Evolutionary conservation across 2,888 invertebrate genomes (phyloP), one percentile per base, ranked within the genome.

Genomic region (Tenthredo livida): DNA sequence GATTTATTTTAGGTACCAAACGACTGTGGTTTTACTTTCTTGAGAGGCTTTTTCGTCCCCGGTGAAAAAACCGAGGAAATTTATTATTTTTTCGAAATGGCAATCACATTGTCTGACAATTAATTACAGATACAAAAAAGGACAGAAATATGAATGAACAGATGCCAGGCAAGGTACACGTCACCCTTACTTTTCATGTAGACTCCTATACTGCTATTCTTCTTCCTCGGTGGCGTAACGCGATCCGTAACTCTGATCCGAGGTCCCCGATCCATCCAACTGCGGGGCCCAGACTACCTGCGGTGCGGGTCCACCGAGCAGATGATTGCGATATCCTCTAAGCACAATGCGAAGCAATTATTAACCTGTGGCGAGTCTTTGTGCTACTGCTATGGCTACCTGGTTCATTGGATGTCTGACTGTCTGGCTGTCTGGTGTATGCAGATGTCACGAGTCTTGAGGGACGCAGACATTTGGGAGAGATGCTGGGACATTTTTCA

Each of bases 271-370:
- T 61, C 80, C 58, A 61, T 61, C 80, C 58, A 80, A 58, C 61
- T 80, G 61, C 80, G 21, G 80, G 80, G 61, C 80, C 80, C 58
- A 61, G 54, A 87, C 78, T 86, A 85, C 84, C 85, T 84, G 83
- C 75, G 85, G 86, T 85, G 86, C 87, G 75, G 85, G 67, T 84
- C 86, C 84, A 85, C 86, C 86, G 85, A 84, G 87, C 87, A 89
- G 89, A 89, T 89, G 88, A 90, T 90, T 89, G 88, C 90, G 90
- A 90, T 90, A 90, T 89, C 89, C 90, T 89, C 88, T 88, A 87
- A 86, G 88, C 89, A 90, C 90, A 91, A 90, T 90, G 89, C 89
- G 88, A 88, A 88, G 88, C 90, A 90, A 90, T 91, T 90, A 91
- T 91, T 90, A 90, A 90, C 89, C 90, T 88, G 90, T 89, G 87